Evolutionary conservation across 1,140 invertebrate genomes (phyloP), one percentile per base, ranked within the genome.

Genomic region (Caenorhabditis remanei): DNA sequence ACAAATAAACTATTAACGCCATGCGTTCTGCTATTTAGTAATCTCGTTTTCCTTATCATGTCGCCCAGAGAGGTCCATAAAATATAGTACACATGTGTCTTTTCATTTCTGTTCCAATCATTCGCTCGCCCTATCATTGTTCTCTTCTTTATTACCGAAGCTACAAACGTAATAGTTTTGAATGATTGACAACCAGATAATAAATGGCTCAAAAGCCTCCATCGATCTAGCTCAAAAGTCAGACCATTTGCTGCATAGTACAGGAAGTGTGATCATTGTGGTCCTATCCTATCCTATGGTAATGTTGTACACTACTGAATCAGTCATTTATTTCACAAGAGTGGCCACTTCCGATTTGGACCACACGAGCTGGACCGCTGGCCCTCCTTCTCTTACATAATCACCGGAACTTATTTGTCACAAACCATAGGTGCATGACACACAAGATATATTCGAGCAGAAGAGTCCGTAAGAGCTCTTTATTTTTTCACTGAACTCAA

Each of bases 371-470:
- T 79, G 65, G 65, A 48, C 61, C 61, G 61, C 61, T 32, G 4
- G 21, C 24, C 21, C 40, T 21, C 21, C 19, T 7, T 0, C 7
- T 5, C 24, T 8, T 32, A 67, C 32, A 79, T 79, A 79, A 79
- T 79, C 46, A 79, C 71, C 71, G 71, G 71, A 79, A 79, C 71
- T 79, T 79, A 79, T 79, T 79, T 79, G 71, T 79, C 71, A 79
- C 46, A 79, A 79, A 71, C 13, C 65, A 71, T 46, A 50, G 71
- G 46, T 79, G 71, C 71, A 79, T 79, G 71, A 79, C 71, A 79
- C 71, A 79, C 71, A 24, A 79, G 32, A 32, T 16, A 50, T 53
- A 79, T 79, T 50, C 24, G 3, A 46, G 67, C 65, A 24, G 46
- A 79, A 50, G 43, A 79, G n/a, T 24, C 46, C 46, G 32, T 53